Percentiles rank a stretch among this genome's conserved stretches.
Evolutionary conservation across 1,140 invertebrate species (phyloP).

Genomic region (Drosophila sechellia): DNA sequence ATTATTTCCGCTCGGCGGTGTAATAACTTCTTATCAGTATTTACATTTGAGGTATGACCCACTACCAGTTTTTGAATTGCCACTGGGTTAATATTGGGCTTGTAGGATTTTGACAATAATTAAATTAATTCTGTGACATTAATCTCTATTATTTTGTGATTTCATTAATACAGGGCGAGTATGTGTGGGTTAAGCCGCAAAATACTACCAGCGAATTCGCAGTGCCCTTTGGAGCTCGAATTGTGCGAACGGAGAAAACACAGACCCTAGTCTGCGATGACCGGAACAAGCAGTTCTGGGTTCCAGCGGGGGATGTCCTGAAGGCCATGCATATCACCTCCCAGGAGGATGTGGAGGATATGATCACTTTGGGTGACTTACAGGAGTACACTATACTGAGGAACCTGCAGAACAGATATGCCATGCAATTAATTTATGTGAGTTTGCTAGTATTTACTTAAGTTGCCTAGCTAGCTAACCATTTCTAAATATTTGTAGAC

Average conservation of each 20-base stretch:
- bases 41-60: background rate
- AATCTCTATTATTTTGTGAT: conserved; percentile 14
- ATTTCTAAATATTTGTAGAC: conserved; percentile 88
- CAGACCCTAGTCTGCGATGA: conserved; percentile 92
- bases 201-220: conserved; percentile 89
- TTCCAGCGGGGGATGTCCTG: conserved; percentile 86
- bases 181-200: conserved; percentile 93
- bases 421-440: conserved; percentile 95
- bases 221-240: conserved; percentile 92
- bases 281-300: conserved; percentile 88
- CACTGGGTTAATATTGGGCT: background rate
- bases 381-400: conserved; percentile 96
- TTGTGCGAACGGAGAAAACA: conserved; percentile 91
- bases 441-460: conserved; percentile 78
- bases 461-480: background rate
- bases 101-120: conserved; percentile 12
- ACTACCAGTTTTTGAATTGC: background rate
- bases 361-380: conserved; percentile 96
- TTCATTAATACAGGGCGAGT: conserved; percentile 88
- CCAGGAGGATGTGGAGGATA: conserved; percentile 94
- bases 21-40: conserved; percentile 4
- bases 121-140: conserved; percentile 5
- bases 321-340: conserved; percentile 95
- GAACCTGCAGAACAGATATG: conserved; percentile 96
- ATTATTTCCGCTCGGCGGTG: background rate